A percentile compares a stretch with the other conserved stretches of the same genome.
Conservation (phyloP, 1,140 invertebrate species). For the Calosoma granatense region DNA sequence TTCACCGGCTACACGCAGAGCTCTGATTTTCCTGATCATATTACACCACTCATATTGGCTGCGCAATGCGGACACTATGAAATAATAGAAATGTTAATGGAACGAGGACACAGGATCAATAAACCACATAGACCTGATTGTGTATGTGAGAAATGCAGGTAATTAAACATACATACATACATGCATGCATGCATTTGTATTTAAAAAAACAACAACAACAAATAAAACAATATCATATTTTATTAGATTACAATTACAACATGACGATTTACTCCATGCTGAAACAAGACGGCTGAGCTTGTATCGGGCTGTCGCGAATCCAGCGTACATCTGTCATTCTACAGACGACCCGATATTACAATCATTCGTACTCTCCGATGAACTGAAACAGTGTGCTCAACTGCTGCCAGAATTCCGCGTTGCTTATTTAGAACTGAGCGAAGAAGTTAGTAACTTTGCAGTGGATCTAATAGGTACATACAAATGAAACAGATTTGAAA, state of each 20-base stretch:
- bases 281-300: conserved; percentile 42
- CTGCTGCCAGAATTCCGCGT: conserved; percentile 45
- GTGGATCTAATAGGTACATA: conserved; percentile 42
- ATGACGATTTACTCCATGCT: conserved; percentile 36
- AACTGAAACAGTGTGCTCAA: conserved; percentile 38
- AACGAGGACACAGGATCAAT: conserved; percentile 41
- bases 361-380: conserved; percentile 47
- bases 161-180: conserved; percentile 11
- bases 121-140: conserved; percentile 52
- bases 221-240: neutral
- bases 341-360: conserved; percentile 53
- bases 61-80: conserved; percentile 59
- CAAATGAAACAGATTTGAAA: neutral
- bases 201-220: too few species aligned
- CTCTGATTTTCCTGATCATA: conserved; percentile 53
- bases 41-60: conserved; percentile 62
- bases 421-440: conserved; percentile 44
- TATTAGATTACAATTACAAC: conserved; percentile 23
- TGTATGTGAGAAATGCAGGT: conserved; percentile 45
- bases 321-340: conserved; percentile 54
- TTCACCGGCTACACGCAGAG: conserved; percentile 40
- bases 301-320: conserved; percentile 51
- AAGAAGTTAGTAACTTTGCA: conserved; percentile 47
- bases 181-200: neutral
- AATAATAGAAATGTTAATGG: conserved; percentile 51